Conservation (phyloP, 2,797 vertebrate species). For the Clarias fuscus region DNA sequence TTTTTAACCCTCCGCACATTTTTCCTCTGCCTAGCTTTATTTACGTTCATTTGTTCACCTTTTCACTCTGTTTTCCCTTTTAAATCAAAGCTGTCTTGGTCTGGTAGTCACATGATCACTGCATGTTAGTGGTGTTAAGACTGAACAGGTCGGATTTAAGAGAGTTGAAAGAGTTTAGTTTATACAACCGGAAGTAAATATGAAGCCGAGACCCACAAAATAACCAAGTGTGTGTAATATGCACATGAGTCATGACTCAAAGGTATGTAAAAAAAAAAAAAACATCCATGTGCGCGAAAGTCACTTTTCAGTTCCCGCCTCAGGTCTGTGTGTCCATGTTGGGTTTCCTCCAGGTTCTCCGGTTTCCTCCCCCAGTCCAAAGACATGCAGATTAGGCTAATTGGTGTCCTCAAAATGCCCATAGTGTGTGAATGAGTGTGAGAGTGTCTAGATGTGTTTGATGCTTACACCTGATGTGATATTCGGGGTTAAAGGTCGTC, state of each 20-base stretch:
- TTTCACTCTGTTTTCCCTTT: conserved; percentile 19
- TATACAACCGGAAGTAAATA: neutral
- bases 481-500: neutral
- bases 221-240: neutral
- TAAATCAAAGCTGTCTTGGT: neutral
- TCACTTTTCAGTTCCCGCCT: too few relatives aligned
- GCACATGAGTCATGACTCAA: neutral
- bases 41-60: conserved; percentile 45
- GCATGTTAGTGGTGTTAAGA: neutral
- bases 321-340: too few relatives aligned
- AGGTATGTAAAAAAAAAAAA: neutral
- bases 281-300: neutral
- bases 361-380: too few relatives aligned
- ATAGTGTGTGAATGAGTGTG: too few relatives aligned
- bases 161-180: neutral
- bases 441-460: too few relatives aligned
- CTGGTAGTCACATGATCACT: neutral
- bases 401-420: too few relatives aligned
- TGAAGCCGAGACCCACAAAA: neutral
- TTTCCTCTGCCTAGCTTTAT: conserved; percentile 62
- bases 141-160: neutral
- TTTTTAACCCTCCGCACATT: neutral
- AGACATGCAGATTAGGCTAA: too few relatives aligned
- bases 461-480: neutral
- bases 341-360: too few relatives aligned